These are phyloP conservation scores for Aethes cnicana DNA, from an alignment of 2,888 invertebrate genomes.

Conservation along the genomic window DNA sequence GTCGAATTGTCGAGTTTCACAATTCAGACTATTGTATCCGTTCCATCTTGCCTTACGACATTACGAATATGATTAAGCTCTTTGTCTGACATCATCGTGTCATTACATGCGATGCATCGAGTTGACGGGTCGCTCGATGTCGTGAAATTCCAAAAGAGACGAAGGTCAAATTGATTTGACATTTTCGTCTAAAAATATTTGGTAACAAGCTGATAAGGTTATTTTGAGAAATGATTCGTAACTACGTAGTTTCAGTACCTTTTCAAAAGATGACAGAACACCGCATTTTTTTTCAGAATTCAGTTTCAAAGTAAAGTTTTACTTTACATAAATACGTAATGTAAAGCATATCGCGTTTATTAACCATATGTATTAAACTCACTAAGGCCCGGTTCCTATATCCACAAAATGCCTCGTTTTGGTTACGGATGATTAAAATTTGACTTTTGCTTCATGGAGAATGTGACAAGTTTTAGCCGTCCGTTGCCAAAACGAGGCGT, in stretches of 20 bases:
- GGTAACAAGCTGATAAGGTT: constrained; percentile 8
- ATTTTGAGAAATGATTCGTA: neutral
- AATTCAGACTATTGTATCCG: constrained; percentile 75
- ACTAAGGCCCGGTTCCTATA: too few relatives aligned
- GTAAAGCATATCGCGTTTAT: too few relatives aligned
- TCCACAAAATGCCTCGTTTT: too few relatives aligned
- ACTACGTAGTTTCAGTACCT: neutral
- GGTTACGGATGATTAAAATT: too few relatives aligned
- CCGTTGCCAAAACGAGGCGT: too few relatives aligned
- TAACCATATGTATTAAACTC: too few relatives aligned
- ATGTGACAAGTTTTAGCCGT: too few relatives aligned
- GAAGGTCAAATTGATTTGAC: constrained; percentile 26
- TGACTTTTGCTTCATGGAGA: too few relatives aligned
- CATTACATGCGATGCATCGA: constrained; percentile 19
- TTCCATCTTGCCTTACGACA: constrained; percentile 75
- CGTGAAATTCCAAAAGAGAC: constrained; percentile 12
- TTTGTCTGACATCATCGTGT: constrained; percentile 65
- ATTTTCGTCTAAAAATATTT: constrained; percentile 20
- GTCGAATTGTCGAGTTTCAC: constrained; percentile 71
- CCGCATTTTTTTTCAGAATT: too few relatives aligned
- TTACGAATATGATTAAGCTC: constrained; percentile 76
- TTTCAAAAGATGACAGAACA: neutral
- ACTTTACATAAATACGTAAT: too few relatives aligned
- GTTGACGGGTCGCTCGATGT: neutral
- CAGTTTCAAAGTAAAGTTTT: too few relatives aligned